phyloP scores from a whole-genome alignment of 1,140 invertebrate genomes.

The Goniozus legneri region DNA sequence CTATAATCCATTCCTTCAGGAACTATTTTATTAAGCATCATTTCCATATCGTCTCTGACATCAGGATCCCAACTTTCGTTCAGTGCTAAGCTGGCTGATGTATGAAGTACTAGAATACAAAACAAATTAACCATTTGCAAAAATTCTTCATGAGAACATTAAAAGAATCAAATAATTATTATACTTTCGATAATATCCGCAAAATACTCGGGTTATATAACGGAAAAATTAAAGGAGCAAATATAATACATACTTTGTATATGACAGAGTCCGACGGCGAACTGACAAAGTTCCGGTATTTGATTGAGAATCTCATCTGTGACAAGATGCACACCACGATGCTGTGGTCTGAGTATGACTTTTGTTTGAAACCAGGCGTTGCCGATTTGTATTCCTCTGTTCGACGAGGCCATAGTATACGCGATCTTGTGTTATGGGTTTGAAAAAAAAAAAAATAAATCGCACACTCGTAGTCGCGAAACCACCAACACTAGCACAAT shows the following conservation, averaged over 20 bases:
- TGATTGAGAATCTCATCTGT: constrained; percentile 92
- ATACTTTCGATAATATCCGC: constrained; percentile 5
- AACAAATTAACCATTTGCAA: constrained; percentile 8
- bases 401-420: constrained; percentile 79
- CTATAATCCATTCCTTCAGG: constrained; percentile 93
- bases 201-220: neutral
- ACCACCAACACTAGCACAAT: no score
- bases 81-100: constrained; percentile 92
- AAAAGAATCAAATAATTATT: no score
- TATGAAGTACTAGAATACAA: constrained; percentile 85
- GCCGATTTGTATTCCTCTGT: constrained; percentile 84
- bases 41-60: constrained; percentile 96
- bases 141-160: neutral
- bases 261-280: constrained; percentile 90
- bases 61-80: constrained; percentile 98
- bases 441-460: no score
- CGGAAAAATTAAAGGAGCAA: neutral
- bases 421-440: no score
- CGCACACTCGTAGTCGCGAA: no score
- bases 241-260: constrained; percentile 81
- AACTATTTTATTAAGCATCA: constrained; percentile 98
- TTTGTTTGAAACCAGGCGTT: constrained; percentile 96
- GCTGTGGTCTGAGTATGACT: constrained; percentile 90
- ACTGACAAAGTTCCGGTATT: constrained; percentile 88
- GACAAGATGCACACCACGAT: constrained; percentile 90